Percentiles rank a stretch among this genome's conserved stretches.
These are phyloP conservation scores for Platorchestia sp. DNA, from an alignment of 1,140 invertebrate genomes.

Conservation along the genomic window DNA sequence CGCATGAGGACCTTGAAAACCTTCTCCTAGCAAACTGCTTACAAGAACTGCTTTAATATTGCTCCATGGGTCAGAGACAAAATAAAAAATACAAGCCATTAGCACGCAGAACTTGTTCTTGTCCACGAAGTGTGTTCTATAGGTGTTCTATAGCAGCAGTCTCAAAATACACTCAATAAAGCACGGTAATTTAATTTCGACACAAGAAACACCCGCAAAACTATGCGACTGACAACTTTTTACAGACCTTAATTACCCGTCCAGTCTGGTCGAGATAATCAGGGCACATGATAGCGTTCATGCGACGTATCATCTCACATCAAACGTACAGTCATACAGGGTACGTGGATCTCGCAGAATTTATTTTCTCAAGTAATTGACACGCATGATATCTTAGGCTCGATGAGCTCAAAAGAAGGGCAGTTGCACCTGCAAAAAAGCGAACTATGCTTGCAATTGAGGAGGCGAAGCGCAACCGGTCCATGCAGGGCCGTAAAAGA, in stretches of 20 bases:
- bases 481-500: not conserved
- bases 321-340: not conserved
- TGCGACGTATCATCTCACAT: not conserved
- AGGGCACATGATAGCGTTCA: not conserved
- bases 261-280: not conserved
- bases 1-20: not conserved
- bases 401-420: not conserved
- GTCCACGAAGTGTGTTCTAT: too few species aligned
- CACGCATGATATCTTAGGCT: not conserved
- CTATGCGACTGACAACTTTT: not conserved
- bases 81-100: not conserved
- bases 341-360: not conserved
- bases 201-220: not conserved
- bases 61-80: not conserved
- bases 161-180: not conserved
- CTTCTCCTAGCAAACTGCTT: not conserved
- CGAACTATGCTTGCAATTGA: not conserved
- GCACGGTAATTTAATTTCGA: not conserved
- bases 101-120: not conserved
- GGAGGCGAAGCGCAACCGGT: slow-evolving; percentile 4
- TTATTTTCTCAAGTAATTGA: not conserved
- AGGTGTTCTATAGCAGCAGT: not conserved
- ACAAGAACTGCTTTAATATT: not conserved
- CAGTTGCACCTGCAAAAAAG: not conserved
- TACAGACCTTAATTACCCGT: not conserved